Evolutionary conservation across 2,888 invertebrate genomes (phyloP), one percentile per base, ranked within the genome.

Genomic region (Amiota communis): DNA sequence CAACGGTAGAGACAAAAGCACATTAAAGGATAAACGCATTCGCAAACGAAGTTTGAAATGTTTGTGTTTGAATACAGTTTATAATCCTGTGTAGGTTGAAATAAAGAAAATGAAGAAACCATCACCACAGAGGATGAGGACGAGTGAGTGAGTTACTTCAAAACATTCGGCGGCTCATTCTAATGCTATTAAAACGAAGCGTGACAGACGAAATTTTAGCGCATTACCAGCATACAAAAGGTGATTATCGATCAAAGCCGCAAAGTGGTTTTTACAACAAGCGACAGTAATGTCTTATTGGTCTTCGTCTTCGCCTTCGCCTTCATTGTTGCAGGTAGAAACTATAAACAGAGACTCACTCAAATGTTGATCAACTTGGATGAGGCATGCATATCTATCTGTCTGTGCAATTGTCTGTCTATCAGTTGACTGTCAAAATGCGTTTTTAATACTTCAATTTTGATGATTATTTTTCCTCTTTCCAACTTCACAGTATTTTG

Each of bases 231-330:
- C 73, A 77, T 36, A 36, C 2, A 36, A 36, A 73, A 36, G 63
- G 64, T 78, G 86, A 87, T 87, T 87, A 86, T 83, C 87, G 81
- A 87, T 87, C 80, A 81, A 80, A 87, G 79, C 87, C 84, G 77
- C 87, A 85, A 80, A 79, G 69, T 74, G 76, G 77, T 51, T 72
- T 74, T 72, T 36, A 36, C 36, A 36, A 36, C 36, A 36, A 36
- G 36, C 36, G 8, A 6, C 36, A 36, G 36, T 36, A 4, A 36
- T 4, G 36, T 36, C 36, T 36, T 36, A 36, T 67, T 69, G 68
- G 48, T 47, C 72, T 48, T 69, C 68, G 48, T 47, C 72, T 48
- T 69, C 20, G 72, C 15, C 59, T 59, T 15, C 59, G 10, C 4
- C 17, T 8, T 59, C 59, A 59, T 20, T 11, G 59, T 59, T 11